Percentiles rank a stretch among this genome's conserved stretches.
These are phyloP conservation scores for Eulimnadia texana DNA, from an alignment of 1,140 invertebrate species.

Conservation along the genomic window DNA sequence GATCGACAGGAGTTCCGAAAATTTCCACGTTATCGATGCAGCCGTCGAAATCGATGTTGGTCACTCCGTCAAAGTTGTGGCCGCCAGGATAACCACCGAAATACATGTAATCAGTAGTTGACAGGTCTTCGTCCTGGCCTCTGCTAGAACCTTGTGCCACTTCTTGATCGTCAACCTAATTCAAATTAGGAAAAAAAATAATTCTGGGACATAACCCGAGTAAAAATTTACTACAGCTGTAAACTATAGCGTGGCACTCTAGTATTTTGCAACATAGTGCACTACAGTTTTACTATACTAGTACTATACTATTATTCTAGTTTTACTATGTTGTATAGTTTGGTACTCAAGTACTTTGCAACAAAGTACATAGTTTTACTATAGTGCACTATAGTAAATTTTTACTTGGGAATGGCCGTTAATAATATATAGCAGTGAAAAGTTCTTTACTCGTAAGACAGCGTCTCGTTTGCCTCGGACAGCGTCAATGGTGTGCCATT, in stretches of 20 bases:
- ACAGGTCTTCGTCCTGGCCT: conserved; percentile 33
- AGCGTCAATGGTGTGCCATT: conserved; percentile 65
- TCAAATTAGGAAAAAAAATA: neutral
- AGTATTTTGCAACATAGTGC: too few species aligned
- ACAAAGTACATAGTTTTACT: too few species aligned
- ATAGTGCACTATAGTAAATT: too few species aligned
- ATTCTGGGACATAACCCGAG: too few species aligned
- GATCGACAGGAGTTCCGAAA: conserved; percentile 52
- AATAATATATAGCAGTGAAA: too few species aligned
- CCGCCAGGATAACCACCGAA: conserved; percentile 70
- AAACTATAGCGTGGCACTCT: too few species aligned
- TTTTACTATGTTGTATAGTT: too few species aligned
- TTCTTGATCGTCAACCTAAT: conserved; percentile 23
- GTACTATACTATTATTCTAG: too few species aligned
- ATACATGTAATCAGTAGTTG: conserved; percentile 52
- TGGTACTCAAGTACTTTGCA: too few species aligned
- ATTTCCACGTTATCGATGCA: conserved; percentile 77
- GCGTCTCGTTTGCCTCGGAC: conserved; percentile 46
- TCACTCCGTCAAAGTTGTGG: conserved; percentile 47
- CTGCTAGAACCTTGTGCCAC: conserved; percentile 27
- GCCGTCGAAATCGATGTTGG: conserved; percentile 70
- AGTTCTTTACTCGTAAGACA: conserved; percentile 46
- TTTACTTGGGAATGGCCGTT: too few species aligned
- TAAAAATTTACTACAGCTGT: too few species aligned
- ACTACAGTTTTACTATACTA: too few species aligned